These are phyloP conservation scores for Andrena minutula DNA, from an alignment of 2,888 invertebrate genomes.

Conservation along the genomic window DNA sequence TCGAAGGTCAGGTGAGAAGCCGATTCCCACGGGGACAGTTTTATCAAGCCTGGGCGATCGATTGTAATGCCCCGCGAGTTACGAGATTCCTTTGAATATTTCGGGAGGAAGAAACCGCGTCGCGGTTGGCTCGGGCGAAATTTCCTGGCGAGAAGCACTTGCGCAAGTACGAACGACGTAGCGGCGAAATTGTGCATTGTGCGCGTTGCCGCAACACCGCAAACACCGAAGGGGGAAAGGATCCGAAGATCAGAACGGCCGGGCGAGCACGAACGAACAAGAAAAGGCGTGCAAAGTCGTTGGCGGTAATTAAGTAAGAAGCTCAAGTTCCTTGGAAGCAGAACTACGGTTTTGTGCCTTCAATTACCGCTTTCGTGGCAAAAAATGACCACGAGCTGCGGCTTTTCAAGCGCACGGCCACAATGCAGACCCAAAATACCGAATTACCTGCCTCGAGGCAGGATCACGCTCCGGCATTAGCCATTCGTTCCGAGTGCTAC, in stretches of 20 bases:
- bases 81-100: neutral
- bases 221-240: neutral
- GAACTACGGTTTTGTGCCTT: conserved; percentile 21
- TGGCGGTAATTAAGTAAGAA: conserved; percentile 57
- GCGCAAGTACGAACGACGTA: conserved; percentile 5
- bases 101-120: neutral
- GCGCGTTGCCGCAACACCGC: conserved; percentile 10
- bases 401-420: neutral
- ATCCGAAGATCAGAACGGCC: conserved; percentile 34
- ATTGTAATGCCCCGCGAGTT: neutral
- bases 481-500: conserved; percentile 9
- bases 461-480: conserved; percentile 2
- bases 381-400: conserved; percentile 37
- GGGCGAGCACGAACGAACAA: neutral
- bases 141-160: neutral
- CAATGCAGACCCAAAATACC: neutral
- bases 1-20: neutral
- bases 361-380: conserved; percentile 25
- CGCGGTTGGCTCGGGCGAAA: neutral
- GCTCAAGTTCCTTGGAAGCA: conserved; percentile 24
- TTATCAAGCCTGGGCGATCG: neutral
- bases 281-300: conserved; percentile 30
- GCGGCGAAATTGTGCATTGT: neutral
- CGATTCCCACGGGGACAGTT: neutral
- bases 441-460: conserved; percentile 9